Evolutionary conservation across 1,140 invertebrate species (phyloP).

Genomic region (Myzus persicae): DNA sequence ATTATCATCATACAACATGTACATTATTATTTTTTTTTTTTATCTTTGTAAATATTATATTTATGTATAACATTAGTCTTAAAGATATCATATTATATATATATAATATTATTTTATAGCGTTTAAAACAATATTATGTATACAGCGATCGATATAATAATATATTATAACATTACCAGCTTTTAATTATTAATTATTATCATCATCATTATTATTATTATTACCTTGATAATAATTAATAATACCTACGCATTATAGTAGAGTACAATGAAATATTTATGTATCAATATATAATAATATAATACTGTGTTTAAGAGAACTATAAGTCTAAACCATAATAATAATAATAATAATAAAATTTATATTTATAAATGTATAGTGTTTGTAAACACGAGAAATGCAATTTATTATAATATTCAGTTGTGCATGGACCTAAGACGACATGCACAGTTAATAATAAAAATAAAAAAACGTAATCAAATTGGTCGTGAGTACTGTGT

Average conservation of each 20-base stretch:
- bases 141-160: background rate
- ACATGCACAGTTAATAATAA: background rate
- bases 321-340: constrained; percentile 55
- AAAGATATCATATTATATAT: background rate
- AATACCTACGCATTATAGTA: background rate
- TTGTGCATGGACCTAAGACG: background rate
- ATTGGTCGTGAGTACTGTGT: background rate
- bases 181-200: background rate
- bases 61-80: constrained; percentile 51
- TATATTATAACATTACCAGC: background rate
- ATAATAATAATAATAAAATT: background rate
- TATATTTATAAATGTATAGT: background rate
- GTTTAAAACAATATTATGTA: background rate
- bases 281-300: background rate
- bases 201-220: background rate
- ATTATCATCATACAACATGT: background rate
- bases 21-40: constrained; percentile 46
- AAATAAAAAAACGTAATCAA: constrained; percentile 22
- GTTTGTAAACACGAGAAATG: background rate
- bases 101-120: constrained; percentile 7
- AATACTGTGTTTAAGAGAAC: constrained; percentile 42
- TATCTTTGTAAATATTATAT: constrained; percentile 55
- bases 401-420: background rate
- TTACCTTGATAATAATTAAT: background rate
- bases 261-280: background rate